Conservation (phyloP, 2,113 vertebrate species). For the Ahaetulla prasina region DNA sequence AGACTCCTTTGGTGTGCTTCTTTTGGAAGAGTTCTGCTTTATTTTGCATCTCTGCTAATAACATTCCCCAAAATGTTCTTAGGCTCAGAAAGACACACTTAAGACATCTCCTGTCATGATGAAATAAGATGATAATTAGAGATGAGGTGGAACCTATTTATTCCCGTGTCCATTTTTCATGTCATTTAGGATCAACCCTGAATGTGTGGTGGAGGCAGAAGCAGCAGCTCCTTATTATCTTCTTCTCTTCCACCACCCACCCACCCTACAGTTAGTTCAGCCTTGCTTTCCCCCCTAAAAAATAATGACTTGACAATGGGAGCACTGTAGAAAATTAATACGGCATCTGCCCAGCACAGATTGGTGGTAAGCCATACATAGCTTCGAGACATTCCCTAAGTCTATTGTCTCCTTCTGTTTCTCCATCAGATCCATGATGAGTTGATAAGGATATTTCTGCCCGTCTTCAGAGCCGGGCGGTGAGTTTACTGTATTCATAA, state of each 20-base stretch:
- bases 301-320: not conserved
- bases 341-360: not conserved
- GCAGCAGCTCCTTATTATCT: not conserved
- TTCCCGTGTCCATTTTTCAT: not conserved
- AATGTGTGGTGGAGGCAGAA: not conserved
- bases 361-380: not conserved
- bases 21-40: conserved; percentile 10
- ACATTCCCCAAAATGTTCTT: not conserved
- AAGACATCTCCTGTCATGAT: not conserved
- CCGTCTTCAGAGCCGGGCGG: not conserved
- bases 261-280: not conserved
- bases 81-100: not conserved
- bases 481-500: not conserved
- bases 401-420: not conserved
- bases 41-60: not conserved
- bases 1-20: not conserved
- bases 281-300: not conserved
- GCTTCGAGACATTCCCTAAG: not conserved
- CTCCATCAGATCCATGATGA: not conserved
- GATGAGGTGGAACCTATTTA: not conserved
- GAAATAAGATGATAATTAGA: not conserved
- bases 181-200: not conserved
- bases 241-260: too few species aligned
- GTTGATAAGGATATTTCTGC: not conserved
- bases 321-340: not conserved